These are phyloP conservation scores for Pocillopora grandis DNA, from an alignment of 92 coral and sea anemone genomes.

Conservation along the genomic window DNA sequence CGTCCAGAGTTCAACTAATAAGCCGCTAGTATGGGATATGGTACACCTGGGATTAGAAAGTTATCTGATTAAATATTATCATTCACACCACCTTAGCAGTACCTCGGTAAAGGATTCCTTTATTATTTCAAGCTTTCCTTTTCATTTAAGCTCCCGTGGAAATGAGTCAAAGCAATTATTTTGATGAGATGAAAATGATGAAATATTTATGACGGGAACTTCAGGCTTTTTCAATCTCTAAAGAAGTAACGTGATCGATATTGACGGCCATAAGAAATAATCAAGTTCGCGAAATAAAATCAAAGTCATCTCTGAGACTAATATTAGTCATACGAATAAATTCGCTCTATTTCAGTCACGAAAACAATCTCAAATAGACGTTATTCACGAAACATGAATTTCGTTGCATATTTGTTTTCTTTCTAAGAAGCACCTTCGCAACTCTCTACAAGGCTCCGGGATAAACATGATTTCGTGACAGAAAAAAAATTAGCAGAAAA, in stretches of 20 bases:
- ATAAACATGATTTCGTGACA: no score
- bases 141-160: no score
- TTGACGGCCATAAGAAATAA: neutral
- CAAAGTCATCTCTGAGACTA: neutral
- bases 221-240: neutral
- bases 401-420: no score
- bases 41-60: neutral
- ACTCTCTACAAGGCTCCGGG: no score
- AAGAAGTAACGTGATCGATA: neutral
- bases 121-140: no score
- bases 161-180: neutral
- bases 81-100: neutral
- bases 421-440: no score
- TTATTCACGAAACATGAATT: neutral
- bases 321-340: neutral
- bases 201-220: neutral
- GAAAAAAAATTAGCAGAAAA: no score
- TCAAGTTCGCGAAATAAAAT: conserved; percentile 4
- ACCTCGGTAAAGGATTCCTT: no score
- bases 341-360: neutral
- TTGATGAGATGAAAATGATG: neutral
- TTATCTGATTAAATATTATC: neutral
- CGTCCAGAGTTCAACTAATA: neutral
- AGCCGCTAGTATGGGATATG: neutral
- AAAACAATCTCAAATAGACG: neutral